A percentile compares a stretch with the other conserved stretches of the same genome.
Evolutionary conservation across 1,140 invertebrate genomes (phyloP).

Genomic region (Bombus superbus): DNA sequence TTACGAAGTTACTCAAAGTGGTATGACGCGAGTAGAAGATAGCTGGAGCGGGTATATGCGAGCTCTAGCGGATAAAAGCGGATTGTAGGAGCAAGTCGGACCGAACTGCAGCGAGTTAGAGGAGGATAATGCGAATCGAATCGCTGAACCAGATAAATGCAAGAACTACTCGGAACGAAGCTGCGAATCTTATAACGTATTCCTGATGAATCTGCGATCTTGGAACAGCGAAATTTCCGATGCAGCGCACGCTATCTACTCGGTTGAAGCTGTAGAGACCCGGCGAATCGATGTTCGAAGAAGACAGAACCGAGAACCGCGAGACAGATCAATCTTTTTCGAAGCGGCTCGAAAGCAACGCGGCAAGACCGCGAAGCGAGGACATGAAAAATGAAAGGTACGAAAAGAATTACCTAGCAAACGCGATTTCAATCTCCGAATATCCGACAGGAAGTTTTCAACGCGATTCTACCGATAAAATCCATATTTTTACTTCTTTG

Average conservation of each 20-base stretch:
- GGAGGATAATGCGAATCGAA: background rate
- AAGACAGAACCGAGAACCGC: background rate
- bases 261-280: background rate
- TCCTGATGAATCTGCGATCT: background rate
- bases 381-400: background rate
- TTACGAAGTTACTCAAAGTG: background rate
- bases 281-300: background rate
- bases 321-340: constrained; percentile 12
- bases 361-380: background rate
- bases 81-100: background rate
- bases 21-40: background rate
- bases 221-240: background rate
- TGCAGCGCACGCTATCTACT: background rate
- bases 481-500: background rate
- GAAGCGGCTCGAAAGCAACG: background rate
- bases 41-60: background rate
- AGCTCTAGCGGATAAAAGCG: background rate
- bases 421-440: background rate
- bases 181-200: background rate
- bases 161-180: background rate
- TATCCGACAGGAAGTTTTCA: background rate
- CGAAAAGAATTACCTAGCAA: background rate
- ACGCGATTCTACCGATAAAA: too few species aligned
- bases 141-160: background rate
- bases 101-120: background rate